Conservation (phyloP, 2,113 vertebrate genomes). For the Takifugu bimaculatus region DNA sequence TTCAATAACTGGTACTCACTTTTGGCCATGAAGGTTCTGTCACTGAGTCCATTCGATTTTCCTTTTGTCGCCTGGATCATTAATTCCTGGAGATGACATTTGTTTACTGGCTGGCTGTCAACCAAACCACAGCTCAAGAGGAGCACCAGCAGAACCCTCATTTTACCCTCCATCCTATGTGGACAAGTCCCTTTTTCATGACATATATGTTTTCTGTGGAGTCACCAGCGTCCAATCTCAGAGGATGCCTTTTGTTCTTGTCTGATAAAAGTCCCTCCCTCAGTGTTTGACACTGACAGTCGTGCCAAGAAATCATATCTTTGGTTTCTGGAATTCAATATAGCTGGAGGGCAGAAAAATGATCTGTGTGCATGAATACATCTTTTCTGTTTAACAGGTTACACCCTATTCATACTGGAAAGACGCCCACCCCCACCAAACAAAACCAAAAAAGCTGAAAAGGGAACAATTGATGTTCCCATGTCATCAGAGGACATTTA, state of each 20-base stretch:
- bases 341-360: neutral
- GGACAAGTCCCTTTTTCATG: neutral
- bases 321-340: neutral
- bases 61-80: neutral
- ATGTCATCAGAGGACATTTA: neutral
- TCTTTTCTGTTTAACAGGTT: constrained; percentile 20
- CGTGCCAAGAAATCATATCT: neutral
- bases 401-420: constrained; percentile 14
- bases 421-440: neutral
- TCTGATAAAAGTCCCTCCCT: neutral
- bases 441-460: too few species aligned
- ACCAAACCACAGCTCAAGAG: constrained; percentile 19
- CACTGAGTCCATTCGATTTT: neutral
- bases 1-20: constrained; percentile 13
- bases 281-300: too few species aligned
- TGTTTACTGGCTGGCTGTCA: neutral
- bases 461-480: neutral
- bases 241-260: constrained; percentile 20
- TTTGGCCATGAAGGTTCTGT: neutral
- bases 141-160: constrained; percentile 12
- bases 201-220: neutral
- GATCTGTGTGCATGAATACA: constrained; percentile 15
- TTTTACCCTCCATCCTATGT: neutral
- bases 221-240: neutral
- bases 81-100: constrained; percentile 22